Base-by-base conservation (phyloP, 1,140 invertebrate species). In the Drosophila asahinai region DNA sequence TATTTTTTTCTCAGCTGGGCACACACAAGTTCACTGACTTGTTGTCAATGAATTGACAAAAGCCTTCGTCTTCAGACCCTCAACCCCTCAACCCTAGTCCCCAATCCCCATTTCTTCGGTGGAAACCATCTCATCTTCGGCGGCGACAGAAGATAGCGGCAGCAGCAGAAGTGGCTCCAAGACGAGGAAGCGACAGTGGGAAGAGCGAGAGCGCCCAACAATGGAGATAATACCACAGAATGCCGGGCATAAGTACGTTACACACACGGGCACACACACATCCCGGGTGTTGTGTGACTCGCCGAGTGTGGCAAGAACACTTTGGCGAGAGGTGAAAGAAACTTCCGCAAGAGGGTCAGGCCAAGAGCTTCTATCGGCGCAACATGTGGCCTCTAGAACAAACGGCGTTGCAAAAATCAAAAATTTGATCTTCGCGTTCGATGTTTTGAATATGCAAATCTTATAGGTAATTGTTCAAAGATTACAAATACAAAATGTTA, bases 21-120 rank as follows among this genome's bases (percentile, higher is more conserved):
- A 79, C 76, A 64, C 82, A 74, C 77, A 87, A 87, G 83, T 87
- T 87, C 83, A 87, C 84, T 87, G 83, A 87, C 83, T 89, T 87
- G 83, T 87, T 87, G 83, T 87, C 83, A 87, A 86, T 86, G 83
- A 86, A 87, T 81, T 87, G 83, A 87, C 84, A 87, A 87, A 89
- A 87, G 83, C 78, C 77, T 51, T 40, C 19, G 42, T 36, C 48
- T 36, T 11, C 64, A 57, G 27, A 58, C 54, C 57, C 66, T 55
- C 43, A 36, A 36, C 11, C 33, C 45, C 15, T 54, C 30, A 22
- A 25, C 65, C 64, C 33, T 52, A 75, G 22, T 42, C 42, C 33
- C 51, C 51, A 7, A 57, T 27, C 9, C 48, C 70, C 59, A 48
- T 63, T 54, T 55, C 52, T 55, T 33, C 33, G 11, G 27, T 51